Evolutionary conservation across 2,888 invertebrate species (phyloP).

Genomic region (Phymatocera aterrima): DNA sequence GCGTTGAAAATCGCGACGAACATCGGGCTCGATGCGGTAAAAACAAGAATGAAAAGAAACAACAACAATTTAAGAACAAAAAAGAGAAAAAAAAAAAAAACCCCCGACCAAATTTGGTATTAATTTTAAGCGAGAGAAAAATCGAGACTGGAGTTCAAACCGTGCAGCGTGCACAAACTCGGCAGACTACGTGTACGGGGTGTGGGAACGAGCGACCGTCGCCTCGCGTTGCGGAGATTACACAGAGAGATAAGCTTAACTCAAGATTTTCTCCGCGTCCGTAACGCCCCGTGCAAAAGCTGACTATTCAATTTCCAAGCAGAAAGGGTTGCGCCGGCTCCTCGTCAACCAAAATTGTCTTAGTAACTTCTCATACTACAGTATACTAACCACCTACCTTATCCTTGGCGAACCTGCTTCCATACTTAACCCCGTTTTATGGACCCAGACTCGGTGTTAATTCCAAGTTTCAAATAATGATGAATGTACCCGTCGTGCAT

Average conservation of each 20-base stretch:
- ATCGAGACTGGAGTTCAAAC: conserved; percentile 5
- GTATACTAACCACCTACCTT: background rate
- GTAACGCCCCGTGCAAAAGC: background rate
- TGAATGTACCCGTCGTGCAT: no score
- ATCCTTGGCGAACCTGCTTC: background rate
- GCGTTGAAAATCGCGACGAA: no score
- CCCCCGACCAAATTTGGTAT: background rate
- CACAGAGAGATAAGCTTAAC: background rate
- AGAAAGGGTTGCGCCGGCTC: background rate
- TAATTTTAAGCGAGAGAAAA: background rate
- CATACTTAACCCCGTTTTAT: background rate
- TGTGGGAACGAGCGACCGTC: background rate
- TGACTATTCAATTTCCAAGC: background rate
- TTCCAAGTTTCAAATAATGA: no score
- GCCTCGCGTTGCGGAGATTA: conserved; percentile 7
- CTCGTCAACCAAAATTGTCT: conserved; percentile 27
- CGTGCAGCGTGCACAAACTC: conserved; percentile 1
- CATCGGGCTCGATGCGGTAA: no score
- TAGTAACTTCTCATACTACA: conserved; percentile 5
- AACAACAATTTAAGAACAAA: no score
- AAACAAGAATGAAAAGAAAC: no score
- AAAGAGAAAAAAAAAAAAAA: background rate
- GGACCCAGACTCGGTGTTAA: background rate
- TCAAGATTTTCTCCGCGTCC: conserved; percentile 16
- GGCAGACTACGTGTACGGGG: background rate